Evolutionary conservation across 2,113 vertebrate species (phyloP).

Genomic region (Callithrix jacchus): DNA sequence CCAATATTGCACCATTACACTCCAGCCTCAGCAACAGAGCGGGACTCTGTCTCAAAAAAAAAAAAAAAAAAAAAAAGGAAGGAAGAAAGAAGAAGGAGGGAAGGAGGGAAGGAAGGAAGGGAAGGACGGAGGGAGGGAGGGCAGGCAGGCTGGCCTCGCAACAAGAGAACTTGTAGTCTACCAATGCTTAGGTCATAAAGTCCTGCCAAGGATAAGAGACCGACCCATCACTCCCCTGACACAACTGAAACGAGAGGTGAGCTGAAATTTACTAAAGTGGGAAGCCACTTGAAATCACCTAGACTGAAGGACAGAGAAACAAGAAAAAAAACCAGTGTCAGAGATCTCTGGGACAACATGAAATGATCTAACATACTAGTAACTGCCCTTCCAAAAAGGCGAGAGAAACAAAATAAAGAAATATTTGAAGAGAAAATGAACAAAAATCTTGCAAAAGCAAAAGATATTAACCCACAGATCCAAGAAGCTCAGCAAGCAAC

Average conservation of each 20-base stretch:
- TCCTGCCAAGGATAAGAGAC: neutral
- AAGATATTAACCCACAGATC: constrained; percentile 32
- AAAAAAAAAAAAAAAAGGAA: accelerated
- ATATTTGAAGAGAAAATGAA: neutral
- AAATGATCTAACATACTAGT: neutral
- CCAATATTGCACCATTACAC: no score
- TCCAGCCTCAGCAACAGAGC: no score
- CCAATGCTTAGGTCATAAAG: neutral
- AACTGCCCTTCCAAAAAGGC: neutral
- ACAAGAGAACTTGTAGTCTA: neutral
- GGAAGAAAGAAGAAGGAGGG: no score
- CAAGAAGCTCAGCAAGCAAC: neutral
- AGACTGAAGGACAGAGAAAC: neutral
- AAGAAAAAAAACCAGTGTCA: neutral
- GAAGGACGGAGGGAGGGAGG: no score
- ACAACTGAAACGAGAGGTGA: neutral
- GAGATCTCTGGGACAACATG: neutral
- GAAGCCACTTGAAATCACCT: neutral
- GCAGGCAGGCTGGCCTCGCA: neutral
- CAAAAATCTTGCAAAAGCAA: constrained; percentile 13
- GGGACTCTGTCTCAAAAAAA: no score
- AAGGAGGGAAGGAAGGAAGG: neutral
- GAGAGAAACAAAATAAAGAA: neutral
- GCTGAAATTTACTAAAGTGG: neutral
- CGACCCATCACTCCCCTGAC: neutral